Conservation (phyloP, 1,140 invertebrate species). For the Medauroidea extradentata region DNA sequence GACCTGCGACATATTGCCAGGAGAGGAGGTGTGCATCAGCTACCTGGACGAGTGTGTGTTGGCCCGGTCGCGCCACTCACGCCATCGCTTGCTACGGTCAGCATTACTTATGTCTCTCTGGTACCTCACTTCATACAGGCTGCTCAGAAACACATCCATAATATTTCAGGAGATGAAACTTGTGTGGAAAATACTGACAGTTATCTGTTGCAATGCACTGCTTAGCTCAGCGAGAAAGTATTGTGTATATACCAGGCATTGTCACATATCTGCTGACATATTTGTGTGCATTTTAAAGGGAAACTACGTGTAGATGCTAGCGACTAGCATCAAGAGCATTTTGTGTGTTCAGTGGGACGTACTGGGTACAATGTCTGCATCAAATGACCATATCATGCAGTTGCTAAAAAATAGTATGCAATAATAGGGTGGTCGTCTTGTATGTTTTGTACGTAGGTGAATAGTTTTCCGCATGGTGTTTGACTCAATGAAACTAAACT, state of each 20-base stretch:
- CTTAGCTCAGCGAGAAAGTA: not conserved
- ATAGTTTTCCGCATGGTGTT: too few species aligned
- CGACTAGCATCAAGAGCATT: too few species aligned
- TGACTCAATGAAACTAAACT: too few species aligned
- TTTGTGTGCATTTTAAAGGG: not conserved
- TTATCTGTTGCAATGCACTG: not conserved
- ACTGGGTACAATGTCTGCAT: too few species aligned
- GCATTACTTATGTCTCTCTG: not conserved
- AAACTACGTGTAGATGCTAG: too few species aligned
- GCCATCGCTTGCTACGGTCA: slow-evolving; percentile 69
- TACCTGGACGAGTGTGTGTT: slow-evolving; percentile 85
- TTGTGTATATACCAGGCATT: not conserved
- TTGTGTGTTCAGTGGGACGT: too few species aligned
- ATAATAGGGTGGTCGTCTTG: too few species aligned
- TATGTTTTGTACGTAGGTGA: too few species aligned
- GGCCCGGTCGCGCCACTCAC: slow-evolving; percentile 74
- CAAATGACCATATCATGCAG: too few species aligned
- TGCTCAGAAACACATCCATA: not conserved
- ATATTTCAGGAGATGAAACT: not conserved
- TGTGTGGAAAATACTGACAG: not conserved
- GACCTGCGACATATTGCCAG: slow-evolving; percentile 64
- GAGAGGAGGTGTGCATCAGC: slow-evolving; percentile 86
- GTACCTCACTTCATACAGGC: not conserved
- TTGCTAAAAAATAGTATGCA: too few species aligned
- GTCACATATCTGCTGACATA: not conserved